These are phyloP conservation scores for Prietella phreatophila DNA, from an alignment of 2,113 vertebrate genomes.

Conservation along the genomic window DNA sequence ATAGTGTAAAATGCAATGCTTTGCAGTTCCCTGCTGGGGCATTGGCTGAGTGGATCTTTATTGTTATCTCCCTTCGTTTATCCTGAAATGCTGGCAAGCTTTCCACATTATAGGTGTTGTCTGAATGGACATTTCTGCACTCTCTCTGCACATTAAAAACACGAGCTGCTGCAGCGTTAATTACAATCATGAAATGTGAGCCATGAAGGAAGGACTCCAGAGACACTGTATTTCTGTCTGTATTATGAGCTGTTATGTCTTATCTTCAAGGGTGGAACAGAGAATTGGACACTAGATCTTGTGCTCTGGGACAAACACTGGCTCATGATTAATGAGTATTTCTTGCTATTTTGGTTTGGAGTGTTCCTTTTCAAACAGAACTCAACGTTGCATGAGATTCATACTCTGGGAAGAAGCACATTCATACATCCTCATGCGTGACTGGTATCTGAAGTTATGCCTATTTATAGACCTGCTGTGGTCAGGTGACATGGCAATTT, in stretches of 20 bases:
- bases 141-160: constrained; percentile 36
- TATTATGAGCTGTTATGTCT: background rate
- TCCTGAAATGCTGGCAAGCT: constrained; percentile 22
- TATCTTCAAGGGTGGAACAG: background rate
- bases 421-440: too few relatives aligned
- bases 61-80: constrained; percentile 34
- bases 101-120: constrained; percentile 31
- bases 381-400: too few relatives aligned
- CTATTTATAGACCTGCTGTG: too few relatives aligned
- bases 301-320: background rate
- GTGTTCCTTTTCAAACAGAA: too few relatives aligned
- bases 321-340: background rate
- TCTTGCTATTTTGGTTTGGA: background rate
- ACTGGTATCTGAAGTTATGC: too few relatives aligned
- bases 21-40: constrained; percentile 11
- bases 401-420: too few relatives aligned
- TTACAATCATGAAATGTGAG: background rate
- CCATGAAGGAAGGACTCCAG: background rate
- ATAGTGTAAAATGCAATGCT: constrained; percentile 2
- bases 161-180: constrained; percentile 9
- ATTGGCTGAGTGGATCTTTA: constrained; percentile 12
- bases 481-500: too few relatives aligned
- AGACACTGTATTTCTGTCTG: background rate
- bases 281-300: background rate
- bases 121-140: constrained; percentile 43